Percentiles rank a stretch among this genome's conserved stretches.
These are phyloP conservation scores for Plodia interpunctella DNA, from an alignment of 1,140 invertebrate species.

Conservation along the genomic window DNA sequence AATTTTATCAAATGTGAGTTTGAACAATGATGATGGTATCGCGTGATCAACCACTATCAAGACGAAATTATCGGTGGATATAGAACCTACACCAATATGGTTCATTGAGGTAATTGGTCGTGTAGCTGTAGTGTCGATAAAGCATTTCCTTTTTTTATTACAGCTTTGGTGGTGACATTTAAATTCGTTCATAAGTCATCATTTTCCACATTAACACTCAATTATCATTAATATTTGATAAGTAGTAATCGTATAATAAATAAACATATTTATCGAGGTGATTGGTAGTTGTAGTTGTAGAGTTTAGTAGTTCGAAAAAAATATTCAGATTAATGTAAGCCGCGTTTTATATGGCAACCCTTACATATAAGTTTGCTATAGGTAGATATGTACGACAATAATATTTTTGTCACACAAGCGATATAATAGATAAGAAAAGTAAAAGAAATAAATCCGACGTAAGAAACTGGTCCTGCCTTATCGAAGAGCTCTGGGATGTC, in stretches of 20 bases:
- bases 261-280: too few species aligned
- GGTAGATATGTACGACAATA: too few species aligned
- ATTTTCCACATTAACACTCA: not conserved
- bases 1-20: conserved; percentile 8
- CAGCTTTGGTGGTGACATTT: not conserved
- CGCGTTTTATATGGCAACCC: too few species aligned
- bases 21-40: conserved; percentile 19
- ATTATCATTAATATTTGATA: too few species aligned
- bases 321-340: too few species aligned
- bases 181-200: not conserved
- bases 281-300: too few species aligned
- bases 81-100: conserved; percentile 18
- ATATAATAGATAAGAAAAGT: not conserved
- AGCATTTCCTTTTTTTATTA: not conserved
- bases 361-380: too few species aligned
- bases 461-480: not conserved
- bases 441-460: not conserved
- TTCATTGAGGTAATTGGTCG: conserved; percentile 23
- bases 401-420: too few species aligned
- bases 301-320: too few species aligned
- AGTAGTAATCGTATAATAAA: too few species aligned
- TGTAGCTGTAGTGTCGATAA: not conserved
- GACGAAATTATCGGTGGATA: conserved; percentile 30
- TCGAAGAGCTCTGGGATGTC: not conserved
- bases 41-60: conserved; percentile 31